phyloP scores from a whole-genome alignment of 2,888 invertebrate species.

The Stenolophus ochropezus region DNA sequence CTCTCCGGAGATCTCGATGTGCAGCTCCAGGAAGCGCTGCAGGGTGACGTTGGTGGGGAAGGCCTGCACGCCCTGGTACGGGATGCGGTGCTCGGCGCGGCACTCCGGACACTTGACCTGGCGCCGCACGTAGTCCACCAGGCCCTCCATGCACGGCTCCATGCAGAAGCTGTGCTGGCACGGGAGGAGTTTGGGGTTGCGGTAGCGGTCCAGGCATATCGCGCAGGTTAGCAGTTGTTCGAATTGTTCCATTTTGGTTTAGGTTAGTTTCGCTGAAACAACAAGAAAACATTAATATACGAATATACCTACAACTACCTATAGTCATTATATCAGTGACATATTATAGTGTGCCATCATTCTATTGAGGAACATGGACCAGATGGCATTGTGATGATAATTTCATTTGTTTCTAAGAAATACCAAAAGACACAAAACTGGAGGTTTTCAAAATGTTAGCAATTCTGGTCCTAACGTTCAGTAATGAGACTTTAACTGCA shows the following conservation, averaged over 20 bases:
- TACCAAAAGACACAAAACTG: too few species aligned
- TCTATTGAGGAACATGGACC: too few species aligned
- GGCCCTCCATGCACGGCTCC: constrained; percentile 98
- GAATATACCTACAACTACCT: background rate
- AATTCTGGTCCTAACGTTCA: too few species aligned
- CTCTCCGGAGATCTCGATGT: constrained; percentile 94
- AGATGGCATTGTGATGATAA: too few species aligned
- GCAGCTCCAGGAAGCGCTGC: constrained; percentile 94
- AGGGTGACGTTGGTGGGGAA: constrained; percentile 98
- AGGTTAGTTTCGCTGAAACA: background rate
- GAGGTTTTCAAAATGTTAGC: too few species aligned
- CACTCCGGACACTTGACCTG: constrained; percentile 99
- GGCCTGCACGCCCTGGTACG: constrained; percentile 89
- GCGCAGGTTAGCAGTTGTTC: constrained; percentile 98
- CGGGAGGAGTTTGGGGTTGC: constrained; percentile 98
- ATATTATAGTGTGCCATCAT: too few species aligned
- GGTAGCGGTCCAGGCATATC: constrained; percentile 97
- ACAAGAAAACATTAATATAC: background rate
- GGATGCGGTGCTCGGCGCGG: constrained; percentile 96
- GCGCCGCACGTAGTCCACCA: constrained; percentile 94
- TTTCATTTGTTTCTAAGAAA: too few species aligned
- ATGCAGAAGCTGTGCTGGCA: constrained; percentile 99
- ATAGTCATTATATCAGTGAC: background rate
- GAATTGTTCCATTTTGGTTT: constrained; percentile 88
- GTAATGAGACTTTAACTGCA: too few species aligned